A percentile compares a stretch with the other conserved stretches of the same genome.
Evolutionary conservation across 2,888 invertebrate genomes (phyloP).

Genomic region (Eurytoma adleriae): DNA sequence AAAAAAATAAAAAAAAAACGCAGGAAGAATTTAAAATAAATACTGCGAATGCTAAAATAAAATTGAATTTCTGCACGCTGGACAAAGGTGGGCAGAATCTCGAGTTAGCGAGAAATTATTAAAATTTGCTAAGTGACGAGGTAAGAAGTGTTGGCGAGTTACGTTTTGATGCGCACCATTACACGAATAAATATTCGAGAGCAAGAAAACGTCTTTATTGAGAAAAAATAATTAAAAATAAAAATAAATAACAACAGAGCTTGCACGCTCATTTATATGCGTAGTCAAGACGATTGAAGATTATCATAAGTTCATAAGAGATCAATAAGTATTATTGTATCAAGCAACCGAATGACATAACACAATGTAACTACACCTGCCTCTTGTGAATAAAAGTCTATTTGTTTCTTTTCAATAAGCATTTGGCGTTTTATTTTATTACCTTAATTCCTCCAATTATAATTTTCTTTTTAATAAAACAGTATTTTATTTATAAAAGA

Average conservation of each 20-base stretch:
- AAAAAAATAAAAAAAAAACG: slow-evolving; percentile 10
- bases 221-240: slow-evolving; percentile 33
- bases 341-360: slow-evolving; percentile 70
- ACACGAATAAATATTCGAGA: slow-evolving; percentile 39
- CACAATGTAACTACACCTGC: slow-evolving; percentile 74
- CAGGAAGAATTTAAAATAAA: slow-evolving; percentile 29
- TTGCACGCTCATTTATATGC: slow-evolving; percentile 71
- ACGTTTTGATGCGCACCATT: slow-evolving; percentile 43
- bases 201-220: slow-evolving; percentile 42
- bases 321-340: slow-evolving; percentile 61
- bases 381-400: slow-evolving; percentile 77
- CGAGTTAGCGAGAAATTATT: slow-evolving; percentile 34
- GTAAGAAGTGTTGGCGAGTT: slow-evolving; percentile 32
- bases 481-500: not conserved
- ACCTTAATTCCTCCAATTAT: not conserved
- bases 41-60: slow-evolving; percentile 42
- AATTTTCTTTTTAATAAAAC: not conserved
- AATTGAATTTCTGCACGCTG: slow-evolving; percentile 36
- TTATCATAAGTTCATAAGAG: slow-evolving; percentile 67
- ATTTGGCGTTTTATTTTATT: slow-evolving; percentile 18
- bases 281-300: slow-evolving; percentile 68
- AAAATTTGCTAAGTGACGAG: slow-evolving; percentile 27
- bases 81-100: slow-evolving; percentile 36
- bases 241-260: slow-evolving; percentile 51
- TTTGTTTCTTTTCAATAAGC: slow-evolving; percentile 74